Evolutionary conservation across 2,113 vertebrate species (phyloP).

Genomic region (Ictalurus punctatus): DNA sequence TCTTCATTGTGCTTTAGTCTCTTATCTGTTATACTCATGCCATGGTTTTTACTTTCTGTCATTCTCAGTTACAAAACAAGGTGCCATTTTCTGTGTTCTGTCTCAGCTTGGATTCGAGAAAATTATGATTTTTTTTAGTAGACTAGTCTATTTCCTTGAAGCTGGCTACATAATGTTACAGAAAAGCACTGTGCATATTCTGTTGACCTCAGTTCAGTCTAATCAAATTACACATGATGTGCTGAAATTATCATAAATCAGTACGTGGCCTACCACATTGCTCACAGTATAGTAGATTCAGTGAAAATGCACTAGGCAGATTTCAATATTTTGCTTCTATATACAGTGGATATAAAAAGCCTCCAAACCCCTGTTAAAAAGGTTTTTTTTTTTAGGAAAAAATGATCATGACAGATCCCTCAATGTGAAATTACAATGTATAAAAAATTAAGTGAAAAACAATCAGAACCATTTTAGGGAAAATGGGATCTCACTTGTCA

Average conservation of each 20-base stretch:
- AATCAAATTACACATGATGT: neutral
- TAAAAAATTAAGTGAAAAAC: too few relatives aligned
- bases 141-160: neutral
- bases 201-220: neutral
- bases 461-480: too few relatives aligned
- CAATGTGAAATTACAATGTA: neutral
- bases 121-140: neutral
- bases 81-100: neutral
- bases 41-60: neutral
- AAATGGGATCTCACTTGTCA: too few relatives aligned
- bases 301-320: neutral
- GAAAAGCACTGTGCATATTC: neutral
- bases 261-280: neutral
- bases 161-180: neutral
- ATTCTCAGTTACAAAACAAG: neutral
- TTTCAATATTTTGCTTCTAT: neutral
- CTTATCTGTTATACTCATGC: neutral
- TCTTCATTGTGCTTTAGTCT: slow-evolving; percentile 8
- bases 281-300: neutral
- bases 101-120: neutral
- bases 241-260: neutral
- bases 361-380: too few relatives aligned
- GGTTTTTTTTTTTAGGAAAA: too few relatives aligned
- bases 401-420: too few relatives aligned
- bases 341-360: neutral